Evolutionary conservation across 1,140 invertebrate species (phyloP), one percentile per base, ranked within the genome.

Genomic region (Sinella curviseta): DNA sequence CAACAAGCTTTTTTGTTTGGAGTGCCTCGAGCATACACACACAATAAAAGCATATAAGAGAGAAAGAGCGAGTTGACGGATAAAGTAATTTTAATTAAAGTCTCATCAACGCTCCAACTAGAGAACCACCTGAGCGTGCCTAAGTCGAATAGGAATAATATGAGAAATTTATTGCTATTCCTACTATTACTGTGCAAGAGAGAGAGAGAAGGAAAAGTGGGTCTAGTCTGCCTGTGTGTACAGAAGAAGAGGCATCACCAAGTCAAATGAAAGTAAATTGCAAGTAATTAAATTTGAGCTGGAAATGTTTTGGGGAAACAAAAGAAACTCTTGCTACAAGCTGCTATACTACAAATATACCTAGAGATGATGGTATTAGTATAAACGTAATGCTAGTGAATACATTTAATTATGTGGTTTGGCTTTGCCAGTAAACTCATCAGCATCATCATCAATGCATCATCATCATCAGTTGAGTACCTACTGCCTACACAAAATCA

Each of bases 281-380:
- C 65, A 70, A 70, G 65, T 70, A 70, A 70, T 70, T 70, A 70
- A 70, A 70, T 70, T 70, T 70, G 65, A 70, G 65, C 30, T 70
- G 65, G 65, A 70, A 70, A 33, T 70, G 65, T 70, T 70, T 70
- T 70, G 65, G 65, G 65, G 31, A 70, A 70, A 70, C 65, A 70
- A 70, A 70, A 33, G 65, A 70, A 33, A 60, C n/a, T n/a, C n/a
- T n/a, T n/a, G n/a, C n/a, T n/a, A n/a, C n/a, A n/a, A 65, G 24
- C 57, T 65, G 16, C n/a, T n/a, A n/a, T n/a, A n/a, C n/a, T n/a
- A n/a, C n/a, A n/a, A n/a, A n/a, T n/a, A n/a, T n/a, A n/a, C n/a
- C n/a, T n/a, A n/a, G n/a, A n/a, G n/a, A n/a, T n/a, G n/a, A n/a
- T 48, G 39, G 39, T 8, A 48, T 48, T 8, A 48, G 39, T 48